Percentiles rank a stretch among this genome's conserved stretches.
Evolutionary conservation across 2,797 vertebrate genomes (phyloP).

Genomic region (Selene dorsalis): DNA sequence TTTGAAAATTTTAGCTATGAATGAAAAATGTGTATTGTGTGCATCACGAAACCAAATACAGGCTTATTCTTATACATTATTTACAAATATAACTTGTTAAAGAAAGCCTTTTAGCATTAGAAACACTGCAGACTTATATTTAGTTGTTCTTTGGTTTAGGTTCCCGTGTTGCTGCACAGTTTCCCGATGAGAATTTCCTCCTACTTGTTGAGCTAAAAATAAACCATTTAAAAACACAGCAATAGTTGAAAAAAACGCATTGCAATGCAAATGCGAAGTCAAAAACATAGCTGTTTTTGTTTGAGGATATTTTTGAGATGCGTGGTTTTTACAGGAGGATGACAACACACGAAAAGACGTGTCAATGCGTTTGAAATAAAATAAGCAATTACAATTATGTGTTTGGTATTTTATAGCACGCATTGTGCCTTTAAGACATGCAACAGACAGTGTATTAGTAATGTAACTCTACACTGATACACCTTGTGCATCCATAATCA

Average conservation of each 20-base stretch:
- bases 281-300: neutral
- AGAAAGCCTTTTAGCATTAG: neutral
- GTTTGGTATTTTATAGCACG: neutral
- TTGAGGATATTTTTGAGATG: neutral
- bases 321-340: neutral
- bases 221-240: neutral
- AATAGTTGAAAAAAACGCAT: neutral
- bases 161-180: neutral
- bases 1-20: too few species aligned
- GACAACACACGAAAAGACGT: neutral
- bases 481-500: constrained; percentile 49
- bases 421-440: constrained; percentile 2
- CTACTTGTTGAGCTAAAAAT: neutral
- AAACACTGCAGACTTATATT: neutral
- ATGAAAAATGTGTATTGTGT: neutral
- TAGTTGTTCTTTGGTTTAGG: neutral
- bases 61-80: neutral
- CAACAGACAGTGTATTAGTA: constrained; percentile 14
- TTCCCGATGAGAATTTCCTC: neutral
- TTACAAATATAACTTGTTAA: neutral
- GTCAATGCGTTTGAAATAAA: neutral
- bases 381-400: neutral
- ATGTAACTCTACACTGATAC: constrained; percentile 14
- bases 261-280: neutral
- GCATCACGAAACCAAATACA: neutral